Evolutionary conservation across 2,113 vertebrate genomes (phyloP), one percentile per base, ranked within the genome.

Genomic region (Podilymbus podiceps): DNA sequence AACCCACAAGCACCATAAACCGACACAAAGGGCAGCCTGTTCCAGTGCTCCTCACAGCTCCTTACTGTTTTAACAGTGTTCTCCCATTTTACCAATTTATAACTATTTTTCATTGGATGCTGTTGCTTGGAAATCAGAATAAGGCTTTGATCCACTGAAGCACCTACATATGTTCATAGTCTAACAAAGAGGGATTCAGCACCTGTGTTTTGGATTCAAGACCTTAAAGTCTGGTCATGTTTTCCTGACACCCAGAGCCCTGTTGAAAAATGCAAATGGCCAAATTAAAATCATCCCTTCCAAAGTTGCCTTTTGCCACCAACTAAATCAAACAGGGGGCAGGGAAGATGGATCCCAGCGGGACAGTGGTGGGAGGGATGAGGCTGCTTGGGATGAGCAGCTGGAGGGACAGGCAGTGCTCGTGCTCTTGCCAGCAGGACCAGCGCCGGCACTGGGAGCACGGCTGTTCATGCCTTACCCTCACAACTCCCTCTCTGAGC

Each of bases 391-490:
- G 55, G 56, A 71, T 53, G 23, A 90, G 15, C 25, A 76, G 20
- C 22, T 47, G 33, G 46, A 60, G 25, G 8, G 22, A 77, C 73
- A 42, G 24, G 3, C 46, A 55, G 17, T 7, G 35, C 15, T 74
- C 1, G 0, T 0, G 2, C 5, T 5, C 18, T 53, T 84, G 25
- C 22, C 9, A 5, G 21, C 69, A 56, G 73, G 69, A 40, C 15
- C 2, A 0, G 11, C 0, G 0, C 14, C 2, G 10, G 16, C 22
- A 14, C 33, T 67, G 42, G 59, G 8, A 67, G 11, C 1, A 0
- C 0, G 2, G 53, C 27, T 46, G 3, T 56, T 60, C 44, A 10
- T 64, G 46, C 30, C 8, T 64, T 76, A n/a, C 5, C 7, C 30
- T 14, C 2, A 12, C 6, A 55, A 27, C 1, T 6, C 17, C 23